Conservation (phyloP, 2,888 invertebrate genomes). For the Elegia similella region DNA sequence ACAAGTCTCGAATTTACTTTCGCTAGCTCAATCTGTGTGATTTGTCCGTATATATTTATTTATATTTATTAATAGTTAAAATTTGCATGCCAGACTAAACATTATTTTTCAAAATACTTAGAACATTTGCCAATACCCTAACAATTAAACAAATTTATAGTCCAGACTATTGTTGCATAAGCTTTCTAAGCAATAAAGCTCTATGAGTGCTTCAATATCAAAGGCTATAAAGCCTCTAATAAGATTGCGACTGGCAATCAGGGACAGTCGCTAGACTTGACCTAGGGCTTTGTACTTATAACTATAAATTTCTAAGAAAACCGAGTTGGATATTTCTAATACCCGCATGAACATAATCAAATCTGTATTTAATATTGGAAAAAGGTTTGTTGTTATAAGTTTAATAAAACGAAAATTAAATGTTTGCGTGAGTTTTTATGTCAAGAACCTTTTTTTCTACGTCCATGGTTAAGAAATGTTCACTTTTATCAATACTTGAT, state of each 20-base stretch:
- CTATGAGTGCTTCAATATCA: conserved; percentile 11
- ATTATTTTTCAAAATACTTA: not conserved
- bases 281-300: not conserved
- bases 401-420: too few relatives aligned
- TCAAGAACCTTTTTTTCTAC: too few relatives aligned
- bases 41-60: too few relatives aligned
- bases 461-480: too few relatives aligned
- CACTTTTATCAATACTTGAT: too few relatives aligned
- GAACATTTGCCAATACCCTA: not conserved
- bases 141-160: not conserved
- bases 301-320: conserved; percentile 13
- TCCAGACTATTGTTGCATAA: not conserved
- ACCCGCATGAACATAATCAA: not conserved
- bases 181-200: not conserved
- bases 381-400: not conserved
- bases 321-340: conserved; percentile 8
- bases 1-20: too few relatives aligned
- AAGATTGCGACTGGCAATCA: conserved; percentile 15
- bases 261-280: not conserved
- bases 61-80: too few relatives aligned
- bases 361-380: not conserved
- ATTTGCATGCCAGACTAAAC: too few relatives aligned
- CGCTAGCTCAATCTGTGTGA: too few relatives aligned
- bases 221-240: conserved; percentile 18
- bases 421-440: too few relatives aligned